phyloP scores from a whole-genome alignment of 92 coral and sea anemone species.

The Porites rus region DNA sequence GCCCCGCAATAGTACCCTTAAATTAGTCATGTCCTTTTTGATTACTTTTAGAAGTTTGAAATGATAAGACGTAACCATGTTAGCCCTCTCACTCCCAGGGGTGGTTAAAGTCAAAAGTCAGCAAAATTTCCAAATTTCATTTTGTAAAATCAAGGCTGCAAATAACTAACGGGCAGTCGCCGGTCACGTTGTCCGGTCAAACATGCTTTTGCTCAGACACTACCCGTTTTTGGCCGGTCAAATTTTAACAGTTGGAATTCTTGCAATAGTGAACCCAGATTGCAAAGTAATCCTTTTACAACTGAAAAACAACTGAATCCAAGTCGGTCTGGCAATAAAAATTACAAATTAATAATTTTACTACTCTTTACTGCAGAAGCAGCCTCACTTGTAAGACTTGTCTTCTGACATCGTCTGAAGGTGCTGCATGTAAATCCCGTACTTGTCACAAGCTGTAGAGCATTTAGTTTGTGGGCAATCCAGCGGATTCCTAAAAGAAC shows the following conservation, averaged over 20 bases:
- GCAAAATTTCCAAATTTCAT: too few relatives aligned
- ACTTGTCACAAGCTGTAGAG: slow-evolving; percentile 72
- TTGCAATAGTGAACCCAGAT: background rate
- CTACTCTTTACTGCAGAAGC: slow-evolving; percentile 8
- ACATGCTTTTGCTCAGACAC: too few relatives aligned
- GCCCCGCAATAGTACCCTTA: slow-evolving; percentile 69
- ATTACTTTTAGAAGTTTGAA: too few relatives aligned
- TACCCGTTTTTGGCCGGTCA: background rate
- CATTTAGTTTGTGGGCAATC: slow-evolving; percentile 75
- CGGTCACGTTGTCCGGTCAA: background rate
- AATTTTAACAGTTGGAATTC: background rate
- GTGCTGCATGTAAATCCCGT: slow-evolving; percentile 65
- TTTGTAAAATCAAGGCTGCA: too few relatives aligned
- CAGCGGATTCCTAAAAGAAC: slow-evolving; percentile 70
- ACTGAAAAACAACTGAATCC: slow-evolving; percentile 19
- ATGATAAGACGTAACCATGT: too few relatives aligned
- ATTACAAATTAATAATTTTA: slow-evolving; percentile 41
- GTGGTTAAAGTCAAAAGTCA: too few relatives aligned
- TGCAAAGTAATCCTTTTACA: background rate
- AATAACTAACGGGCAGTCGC: too few relatives aligned
- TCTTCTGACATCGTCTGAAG: slow-evolving; percentile 67
- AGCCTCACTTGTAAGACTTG: slow-evolving; percentile 20
- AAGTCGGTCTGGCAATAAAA: slow-evolving; percentile 38
- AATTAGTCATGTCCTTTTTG: slow-evolving; percentile 20
- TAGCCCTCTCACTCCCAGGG: too few relatives aligned